Conservation (phyloP, 2,888 invertebrate genomes). For the Meghimatium bilineatum region DNA sequence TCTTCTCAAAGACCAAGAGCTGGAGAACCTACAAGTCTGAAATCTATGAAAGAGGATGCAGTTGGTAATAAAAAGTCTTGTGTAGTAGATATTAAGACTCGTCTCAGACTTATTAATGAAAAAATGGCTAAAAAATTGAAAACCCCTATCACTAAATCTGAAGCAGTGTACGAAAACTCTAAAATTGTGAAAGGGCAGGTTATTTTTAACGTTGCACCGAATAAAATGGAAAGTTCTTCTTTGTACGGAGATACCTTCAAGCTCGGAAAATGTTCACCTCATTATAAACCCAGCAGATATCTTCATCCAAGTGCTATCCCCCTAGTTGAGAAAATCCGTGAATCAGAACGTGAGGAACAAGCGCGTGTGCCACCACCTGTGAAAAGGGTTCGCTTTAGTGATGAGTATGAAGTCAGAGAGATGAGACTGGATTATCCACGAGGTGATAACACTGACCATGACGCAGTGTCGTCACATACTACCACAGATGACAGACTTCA, state of each 20-base stretch:
- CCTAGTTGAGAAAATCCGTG: constrained; percentile 14
- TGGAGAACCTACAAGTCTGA: not conserved
- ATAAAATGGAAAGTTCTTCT: constrained; percentile 19
- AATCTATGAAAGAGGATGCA: not conserved
- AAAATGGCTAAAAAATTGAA: constrained; percentile 35
- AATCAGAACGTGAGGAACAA: not conserved
- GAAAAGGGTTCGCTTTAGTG: constrained; percentile 44
- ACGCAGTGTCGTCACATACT: not conserved
- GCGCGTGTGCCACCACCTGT: not conserved
- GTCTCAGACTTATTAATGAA: constrained; percentile 40
- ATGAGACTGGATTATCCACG: not conserved
- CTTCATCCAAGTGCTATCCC: constrained; percentile 20
- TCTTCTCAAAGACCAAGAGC: not conserved
- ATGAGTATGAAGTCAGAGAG: constrained; percentile 30
- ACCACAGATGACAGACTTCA: not conserved
- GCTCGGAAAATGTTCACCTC: not conserved
- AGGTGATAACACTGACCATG: not conserved
- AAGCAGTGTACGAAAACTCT: constrained; percentile 33
- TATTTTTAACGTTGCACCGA: constrained; percentile 42
- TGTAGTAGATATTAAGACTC: constrained; percentile 37
- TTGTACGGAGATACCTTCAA: constrained; percentile 1
- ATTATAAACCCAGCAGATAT: constrained; percentile 16
- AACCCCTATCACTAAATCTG: constrained; percentile 14
- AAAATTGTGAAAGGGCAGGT: constrained; percentile 44
- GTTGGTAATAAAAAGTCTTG: not conserved